These are phyloP conservation scores for Nycticebus coucang DNA, from an alignment of 2,113 vertebrate species.

Conservation along the genomic window DNA sequence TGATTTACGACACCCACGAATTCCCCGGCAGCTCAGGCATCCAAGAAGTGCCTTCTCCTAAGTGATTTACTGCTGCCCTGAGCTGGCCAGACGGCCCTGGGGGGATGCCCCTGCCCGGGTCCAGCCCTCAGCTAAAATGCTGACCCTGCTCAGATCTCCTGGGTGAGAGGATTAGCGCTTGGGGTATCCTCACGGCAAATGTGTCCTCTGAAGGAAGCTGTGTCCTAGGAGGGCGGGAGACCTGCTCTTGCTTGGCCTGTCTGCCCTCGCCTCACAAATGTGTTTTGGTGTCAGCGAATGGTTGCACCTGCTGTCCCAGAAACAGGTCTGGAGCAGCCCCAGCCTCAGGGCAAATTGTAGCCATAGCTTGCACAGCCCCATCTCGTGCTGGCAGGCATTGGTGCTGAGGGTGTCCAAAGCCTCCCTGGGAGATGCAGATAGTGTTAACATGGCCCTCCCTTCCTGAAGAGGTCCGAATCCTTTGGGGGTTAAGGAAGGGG, in stretches of 20 bases:
- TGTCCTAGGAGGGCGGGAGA: not conserved
- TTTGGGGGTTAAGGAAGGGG: not conserved
- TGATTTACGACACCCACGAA: conserved; percentile 25
- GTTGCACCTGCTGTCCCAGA: conserved; percentile 51
- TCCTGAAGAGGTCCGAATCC: conserved; percentile 16
- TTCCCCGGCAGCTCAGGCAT: not conserved
- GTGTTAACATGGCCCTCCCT: not conserved
- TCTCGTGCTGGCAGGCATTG: not conserved
- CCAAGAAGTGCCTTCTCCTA: not conserved
- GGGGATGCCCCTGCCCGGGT: conserved; percentile 54
- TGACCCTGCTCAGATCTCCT: conserved; percentile 44
- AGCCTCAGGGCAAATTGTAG: not conserved
- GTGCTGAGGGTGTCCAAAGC: not conserved
- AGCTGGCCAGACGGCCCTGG: not conserved
- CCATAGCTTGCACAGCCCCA: not conserved
- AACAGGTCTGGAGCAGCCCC: conserved; percentile 47
- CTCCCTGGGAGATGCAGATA: not conserved
- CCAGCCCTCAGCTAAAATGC: not conserved
- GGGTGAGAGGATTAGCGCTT: conserved; percentile 68
- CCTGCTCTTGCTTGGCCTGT: conserved; percentile 28
- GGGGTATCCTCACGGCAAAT: conserved; percentile 64
- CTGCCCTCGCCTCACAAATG: conserved; percentile 56
- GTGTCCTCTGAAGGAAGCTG: conserved; percentile 65
- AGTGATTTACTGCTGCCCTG: conserved; percentile 60
- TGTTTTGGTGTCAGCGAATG: conserved; percentile 59